Base-by-base conservation (phyloP, 1,140 invertebrate genomes). In the Hypsibius dujardini region DNA sequence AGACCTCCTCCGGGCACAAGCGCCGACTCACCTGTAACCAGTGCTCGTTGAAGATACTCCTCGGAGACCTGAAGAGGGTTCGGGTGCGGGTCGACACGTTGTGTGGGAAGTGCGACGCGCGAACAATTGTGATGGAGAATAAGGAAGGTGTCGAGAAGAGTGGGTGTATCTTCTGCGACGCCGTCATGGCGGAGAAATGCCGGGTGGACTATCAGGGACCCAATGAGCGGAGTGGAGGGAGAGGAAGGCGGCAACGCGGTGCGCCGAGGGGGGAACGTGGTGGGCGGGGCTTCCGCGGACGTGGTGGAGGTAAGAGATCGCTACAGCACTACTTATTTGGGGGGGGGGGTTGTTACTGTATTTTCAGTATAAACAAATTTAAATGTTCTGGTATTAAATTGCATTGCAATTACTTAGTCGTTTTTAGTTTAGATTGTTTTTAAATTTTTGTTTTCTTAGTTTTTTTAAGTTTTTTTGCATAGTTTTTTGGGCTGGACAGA, bases 11-110 rank as follows among this genome's bases (percentile, higher is more conserved):
- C 2, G 88, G 86, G 3, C 95, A 94, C 1, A 95, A 94, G 80
- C 98, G 94, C 94, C 93, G 95, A 80, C 82, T 98, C 47, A 87
- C 87, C 12, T 98, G 95, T 78, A 98, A 97, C 81, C 86, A 85
- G 87, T 88, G 59, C 1, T 47, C 46, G 60, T 69, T n/a, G 42
- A 70, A 71, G 69, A 47, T 72, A 70, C 1, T 15, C 69, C 2
- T 12, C 14, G n/a, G 46, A 59, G 46, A 47, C 1, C 72, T 46
- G 46, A 47, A 45, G 73, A 69, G 15, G 1, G 60, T 73, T 40
- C 60, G 46, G 2, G 59, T 72, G n/a, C 15, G 56, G 56, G 59
- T 72, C 46, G 60, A 71, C 14, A 28, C 69, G 47, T n/a, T n/a
- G n/a, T 1, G 62, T 73, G 45, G 14, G 2, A 40, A 2, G 28